phyloP scores from a whole-genome alignment of 1,140 invertebrate species.

The Zaprionus kolodkinae region DNA sequence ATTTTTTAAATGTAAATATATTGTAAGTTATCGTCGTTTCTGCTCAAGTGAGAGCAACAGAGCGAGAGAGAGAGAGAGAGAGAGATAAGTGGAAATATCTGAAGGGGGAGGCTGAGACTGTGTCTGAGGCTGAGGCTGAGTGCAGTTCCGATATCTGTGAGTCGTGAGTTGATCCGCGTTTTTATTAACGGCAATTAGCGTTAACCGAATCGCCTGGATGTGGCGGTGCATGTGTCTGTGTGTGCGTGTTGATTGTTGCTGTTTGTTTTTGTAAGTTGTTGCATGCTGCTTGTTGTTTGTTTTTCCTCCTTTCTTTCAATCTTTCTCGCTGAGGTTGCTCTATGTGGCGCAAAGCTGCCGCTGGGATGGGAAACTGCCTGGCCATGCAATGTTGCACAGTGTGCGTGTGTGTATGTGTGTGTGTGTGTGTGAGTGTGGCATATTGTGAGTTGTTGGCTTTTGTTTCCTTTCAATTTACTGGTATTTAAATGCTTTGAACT shows the following conservation, averaged over 20 bases:
- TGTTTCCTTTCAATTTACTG: slow-evolving; percentile 35
- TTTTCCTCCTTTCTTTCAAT: slow-evolving; percentile 50
- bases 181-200: slow-evolving; percentile 77
- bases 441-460: slow-evolving; percentile 32
- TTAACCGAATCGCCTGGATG: slow-evolving; percentile 56
- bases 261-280: slow-evolving; percentile 35
- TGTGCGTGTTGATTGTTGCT: slow-evolving; percentile 19
- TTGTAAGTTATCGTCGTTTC: no score
- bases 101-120: background rate
- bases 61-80: no score
- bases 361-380: slow-evolving; percentile 50
- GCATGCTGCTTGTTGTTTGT: slow-evolving; percentile 54
- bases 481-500: slow-evolving; percentile 69
- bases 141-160: slow-evolving; percentile 34
- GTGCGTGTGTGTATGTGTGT: background rate
- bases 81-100: background rate
- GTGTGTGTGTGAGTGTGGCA: slow-evolving; percentile 5
- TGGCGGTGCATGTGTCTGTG: slow-evolving; percentile 50
- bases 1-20: no score
- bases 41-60: no score
- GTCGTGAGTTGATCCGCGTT: slow-evolving; percentile 40
- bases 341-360: slow-evolving; percentile 1
- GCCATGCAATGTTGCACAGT: slow-evolving; percentile 30
- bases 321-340: background rate
- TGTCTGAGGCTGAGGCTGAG: background rate